Conservation (phyloP, 92 coral and sea anemone genomes). For the Epizoanthus illoricatus region DNA sequence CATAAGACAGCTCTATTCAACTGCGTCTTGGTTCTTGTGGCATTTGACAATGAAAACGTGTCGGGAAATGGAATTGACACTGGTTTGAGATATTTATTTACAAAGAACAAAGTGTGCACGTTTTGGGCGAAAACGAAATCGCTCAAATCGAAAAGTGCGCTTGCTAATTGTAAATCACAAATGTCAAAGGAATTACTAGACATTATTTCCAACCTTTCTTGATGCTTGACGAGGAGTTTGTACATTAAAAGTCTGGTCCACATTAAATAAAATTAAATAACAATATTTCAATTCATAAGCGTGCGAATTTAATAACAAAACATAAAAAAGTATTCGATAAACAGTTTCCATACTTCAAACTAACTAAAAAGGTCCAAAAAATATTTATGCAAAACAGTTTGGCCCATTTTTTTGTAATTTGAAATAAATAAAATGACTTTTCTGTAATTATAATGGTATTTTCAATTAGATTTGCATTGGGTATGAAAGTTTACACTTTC, state of each 20-base stretch:
- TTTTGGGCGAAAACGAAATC: not conserved
- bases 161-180: not conserved
- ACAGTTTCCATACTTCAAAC: not conserved
- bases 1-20: slow-evolving; percentile 17
- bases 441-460: not conserved
- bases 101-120: slow-evolving; percentile 44
- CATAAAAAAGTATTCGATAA: slow-evolving; percentile 4
- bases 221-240: not conserved
- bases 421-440: not conserved
- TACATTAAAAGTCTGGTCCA: not conserved
- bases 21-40: slow-evolving; percentile 19
- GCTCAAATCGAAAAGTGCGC: not conserved
- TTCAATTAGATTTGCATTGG: not conserved
- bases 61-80: slow-evolving; percentile 31
- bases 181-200: not conserved
- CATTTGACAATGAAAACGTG: slow-evolving; percentile 45
- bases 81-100: slow-evolving; percentile 39
- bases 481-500: not conserved
- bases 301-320: slow-evolving; percentile 7
- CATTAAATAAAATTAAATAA: not conserved
- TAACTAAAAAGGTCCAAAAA: not conserved
- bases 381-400: slow-evolving; percentile 24
- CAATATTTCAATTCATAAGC: not conserved
- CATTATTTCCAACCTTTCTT: not conserved
- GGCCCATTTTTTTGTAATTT: not conserved